These are phyloP conservation scores for Cheilosia variabilis DNA, from an alignment of 2,888 invertebrate genomes.

Conservation along the genomic window DNA sequence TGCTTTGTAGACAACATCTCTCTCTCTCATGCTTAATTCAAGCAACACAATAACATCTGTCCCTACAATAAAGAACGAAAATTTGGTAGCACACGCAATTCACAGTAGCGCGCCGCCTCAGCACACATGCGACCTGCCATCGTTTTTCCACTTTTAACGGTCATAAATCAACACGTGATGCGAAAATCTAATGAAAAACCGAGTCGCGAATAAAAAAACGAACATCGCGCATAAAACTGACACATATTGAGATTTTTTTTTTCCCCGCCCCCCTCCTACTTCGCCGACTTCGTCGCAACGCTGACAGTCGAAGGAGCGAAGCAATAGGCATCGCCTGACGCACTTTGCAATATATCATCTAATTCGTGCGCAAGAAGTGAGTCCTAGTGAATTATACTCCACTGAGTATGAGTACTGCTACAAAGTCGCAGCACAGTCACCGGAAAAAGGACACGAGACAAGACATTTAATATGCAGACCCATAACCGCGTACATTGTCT, in stretches of 20 bases:
- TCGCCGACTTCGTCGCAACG: neutral
- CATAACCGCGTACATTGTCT: slow-evolving; percentile 57
- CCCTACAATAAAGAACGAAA: neutral
- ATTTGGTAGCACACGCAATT: slow-evolving; percentile 27
- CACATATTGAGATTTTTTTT: slow-evolving; percentile 72
- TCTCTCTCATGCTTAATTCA: slow-evolving; percentile 63
- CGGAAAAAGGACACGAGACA: slow-evolving; percentile 43
- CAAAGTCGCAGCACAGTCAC: neutral
- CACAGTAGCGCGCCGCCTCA: neutral
- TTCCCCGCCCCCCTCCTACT: neutral
- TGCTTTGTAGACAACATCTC: slow-evolving; percentile 50
- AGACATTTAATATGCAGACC: slow-evolving; percentile 64
- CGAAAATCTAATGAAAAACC: slow-evolving; percentile 74
- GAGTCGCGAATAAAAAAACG: slow-evolving; percentile 70
- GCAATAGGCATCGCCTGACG: slow-evolving; percentile 34
- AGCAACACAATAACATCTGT: slow-evolving; percentile 38
- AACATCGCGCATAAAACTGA: slow-evolving; percentile 70
- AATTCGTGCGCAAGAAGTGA: slow-evolving; percentile 30
- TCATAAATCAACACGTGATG: slow-evolving; percentile 75
- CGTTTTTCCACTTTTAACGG: slow-evolving; percentile 73
- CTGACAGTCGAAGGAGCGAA: slow-evolving; percentile 11
- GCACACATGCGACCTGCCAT: slow-evolving; percentile 66
- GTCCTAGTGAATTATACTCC: slow-evolving; percentile 52
- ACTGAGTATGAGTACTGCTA: neutral
- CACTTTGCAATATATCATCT: slow-evolving; percentile 66